Evolutionary conservation across 2,888 invertebrate genomes (phyloP), one percentile per base, ranked within the genome.

Genomic region (Chymomyza procnemis): DNA sequence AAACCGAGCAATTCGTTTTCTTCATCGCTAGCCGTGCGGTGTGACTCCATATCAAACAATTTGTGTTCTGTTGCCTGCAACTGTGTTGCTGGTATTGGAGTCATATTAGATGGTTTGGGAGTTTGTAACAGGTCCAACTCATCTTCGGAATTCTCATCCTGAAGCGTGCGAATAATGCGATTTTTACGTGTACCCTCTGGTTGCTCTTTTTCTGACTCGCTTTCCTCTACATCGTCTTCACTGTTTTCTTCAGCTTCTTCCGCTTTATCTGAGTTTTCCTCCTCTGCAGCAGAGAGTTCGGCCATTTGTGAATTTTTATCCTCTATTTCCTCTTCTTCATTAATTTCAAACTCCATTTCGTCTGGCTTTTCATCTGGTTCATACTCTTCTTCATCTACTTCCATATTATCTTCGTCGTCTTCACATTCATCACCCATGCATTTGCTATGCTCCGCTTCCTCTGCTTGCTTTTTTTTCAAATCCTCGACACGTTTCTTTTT

Each of bases 401-500:
- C 74, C 69, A 71, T 71, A 0, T 69, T 69, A 34, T 90, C 87
- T 47, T 86, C 80, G 3, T 82, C 81, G 22, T 81, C 88, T 6
- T 90, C 89, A 1, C 67, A 91, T n/a, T 89, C 85, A 14, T 84
- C 65, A n/a, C 91, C 90, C 48, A 91, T 88, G n/a, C 66, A 77
- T 55, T 81, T 73, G 64, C 46, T 85, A 80, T 91, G 89, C 57
- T 92, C 88, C 78, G 92, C 90, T 61, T 90, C 88, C 64, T 93
- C 92, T 63, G 93, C 92, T 12, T 91, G 89, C 34, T 88, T 85
- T 87, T 92, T 89, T 67, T 94, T 93, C 30, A 93, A 91, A 77
- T 95, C 94, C 67, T 94, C 92, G 48, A 94, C 93, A 60, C 96
- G 92, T 80, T 94, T 94, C 72, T 93, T 92, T 2, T 93, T 93